Conservation (phyloP, 2,797 vertebrate genomes). For the Mycteria americana region DNA sequence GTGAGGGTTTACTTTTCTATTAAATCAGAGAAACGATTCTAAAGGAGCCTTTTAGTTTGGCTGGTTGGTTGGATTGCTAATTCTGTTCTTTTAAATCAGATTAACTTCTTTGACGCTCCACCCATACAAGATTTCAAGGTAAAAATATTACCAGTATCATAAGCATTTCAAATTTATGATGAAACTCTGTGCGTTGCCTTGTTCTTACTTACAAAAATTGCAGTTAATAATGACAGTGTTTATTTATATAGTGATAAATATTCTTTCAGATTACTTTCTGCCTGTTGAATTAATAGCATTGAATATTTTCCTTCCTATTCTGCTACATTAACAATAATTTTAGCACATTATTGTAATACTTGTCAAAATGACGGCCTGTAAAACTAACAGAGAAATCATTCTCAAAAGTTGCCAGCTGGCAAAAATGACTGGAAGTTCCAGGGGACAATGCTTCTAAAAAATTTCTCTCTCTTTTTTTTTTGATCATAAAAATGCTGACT, state of each 20-base stretch:
- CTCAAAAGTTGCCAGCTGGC: neutral
- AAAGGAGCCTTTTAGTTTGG: neutral
- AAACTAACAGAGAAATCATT: neutral
- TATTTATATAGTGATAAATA: neutral
- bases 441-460: neutral
- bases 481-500: neutral
- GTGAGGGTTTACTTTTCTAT: neutral
- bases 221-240: neutral
- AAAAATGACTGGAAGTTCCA: neutral
- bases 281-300: neutral
- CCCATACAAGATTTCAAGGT: neutral
- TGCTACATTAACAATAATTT: constrained; percentile 9
- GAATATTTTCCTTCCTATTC: constrained; percentile 14
- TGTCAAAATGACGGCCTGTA: neutral
- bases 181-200: neutral
- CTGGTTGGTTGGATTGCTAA: neutral
- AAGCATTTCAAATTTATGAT: neutral
- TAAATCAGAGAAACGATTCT: neutral
- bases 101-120: neutral
- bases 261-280: neutral
- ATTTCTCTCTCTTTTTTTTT: neutral
- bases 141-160: neutral
- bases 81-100: neutral
- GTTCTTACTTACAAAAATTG: neutral
- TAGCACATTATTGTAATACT: neutral